Evolutionary conservation across 1,140 invertebrate species (phyloP).

Genomic region (Epicauta chinensis): DNA sequence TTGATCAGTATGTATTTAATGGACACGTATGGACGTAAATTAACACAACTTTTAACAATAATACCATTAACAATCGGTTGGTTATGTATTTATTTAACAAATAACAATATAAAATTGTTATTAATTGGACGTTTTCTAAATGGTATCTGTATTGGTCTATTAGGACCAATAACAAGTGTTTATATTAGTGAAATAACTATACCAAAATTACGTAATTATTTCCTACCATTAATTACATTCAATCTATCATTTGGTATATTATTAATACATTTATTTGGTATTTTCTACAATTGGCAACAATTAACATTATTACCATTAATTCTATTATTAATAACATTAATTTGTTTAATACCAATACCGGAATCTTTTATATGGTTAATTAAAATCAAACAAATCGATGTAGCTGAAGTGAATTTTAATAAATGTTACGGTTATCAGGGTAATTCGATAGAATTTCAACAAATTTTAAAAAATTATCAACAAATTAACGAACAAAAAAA

Average conservation of each 20-base stretch:
- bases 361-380: slow-evolving; percentile 69
- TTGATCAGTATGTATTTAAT: slow-evolving; percentile 54
- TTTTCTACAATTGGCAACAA: slow-evolving; percentile 52
- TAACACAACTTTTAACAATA: slow-evolving; percentile 52
- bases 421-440: slow-evolving; percentile 46
- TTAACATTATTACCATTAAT: slow-evolving; percentile 50
- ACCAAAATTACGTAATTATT: slow-evolving; percentile 51
- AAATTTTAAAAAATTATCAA: no score
- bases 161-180: slow-evolving; percentile 28
- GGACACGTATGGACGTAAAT: slow-evolving; percentile 60
- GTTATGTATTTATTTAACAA: slow-evolving; percentile 52
- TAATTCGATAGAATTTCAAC: slow-evolving; percentile 18
- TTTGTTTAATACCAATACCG: slow-evolving; percentile 41
- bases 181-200: slow-evolving; percentile 49
- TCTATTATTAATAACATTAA: slow-evolving; percentile 37
- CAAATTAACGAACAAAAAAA: no score
- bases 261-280: slow-evolving; percentile 52
- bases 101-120: slow-evolving; percentile 44
- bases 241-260: slow-evolving; percentile 52
- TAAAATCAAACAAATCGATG: slow-evolving; percentile 46
- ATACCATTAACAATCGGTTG: slow-evolving; percentile 61
- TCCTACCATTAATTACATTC: slow-evolving; percentile 50
- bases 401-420: slow-evolving; percentile 46
- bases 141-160: slow-evolving; percentile 47
- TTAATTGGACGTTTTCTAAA: slow-evolving; percentile 60